These are phyloP conservation scores for Hylaeus volcanicus DNA, from an alignment of 1,140 invertebrate genomes.

Conservation along the genomic window DNA sequence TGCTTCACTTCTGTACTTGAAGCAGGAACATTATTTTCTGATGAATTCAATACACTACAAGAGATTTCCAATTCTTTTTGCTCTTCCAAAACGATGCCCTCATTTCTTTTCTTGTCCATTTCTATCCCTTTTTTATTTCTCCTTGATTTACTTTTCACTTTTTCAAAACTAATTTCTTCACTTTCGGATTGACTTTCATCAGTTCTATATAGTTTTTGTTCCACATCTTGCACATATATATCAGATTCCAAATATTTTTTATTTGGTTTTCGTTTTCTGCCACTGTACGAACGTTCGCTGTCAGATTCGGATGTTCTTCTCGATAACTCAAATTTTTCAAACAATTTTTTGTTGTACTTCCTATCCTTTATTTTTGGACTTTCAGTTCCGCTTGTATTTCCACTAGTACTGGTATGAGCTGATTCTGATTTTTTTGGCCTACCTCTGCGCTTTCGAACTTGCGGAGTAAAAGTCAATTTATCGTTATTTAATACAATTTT, in stretches of 20 bases:
- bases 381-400: constrained; percentile 34
- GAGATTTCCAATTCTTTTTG: constrained; percentile 65
- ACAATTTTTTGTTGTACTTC: constrained; percentile 39
- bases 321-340: constrained; percentile 56
- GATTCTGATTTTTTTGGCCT: constrained; percentile 58
- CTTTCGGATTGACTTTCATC: constrained; percentile 75
- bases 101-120: constrained; percentile 34
- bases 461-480: constrained; percentile 1
- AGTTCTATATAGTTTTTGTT: constrained; percentile 64
- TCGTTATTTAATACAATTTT: constrained; percentile 8
- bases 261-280: constrained; percentile 70
- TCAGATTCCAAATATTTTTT: constrained; percentile 71
- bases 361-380: constrained; percentile 30
- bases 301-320: constrained; percentile 71
- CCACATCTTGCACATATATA: constrained; percentile 67
- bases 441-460: constrained; percentile 63
- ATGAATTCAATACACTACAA: constrained; percentile 44
- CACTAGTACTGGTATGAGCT: neutral
- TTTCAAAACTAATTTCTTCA: constrained; percentile 63
- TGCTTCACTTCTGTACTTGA: constrained; percentile 40
- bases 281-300: constrained; percentile 68
- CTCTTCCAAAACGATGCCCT: constrained; percentile 22
- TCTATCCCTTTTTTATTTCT: constrained; percentile 58
- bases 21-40: constrained; percentile 47
- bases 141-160: constrained; percentile 48